These are phyloP conservation scores for Zoanthus gigantus DNA, from an alignment of 92 coral and sea anemone genomes.

Conservation along the genomic window DNA sequence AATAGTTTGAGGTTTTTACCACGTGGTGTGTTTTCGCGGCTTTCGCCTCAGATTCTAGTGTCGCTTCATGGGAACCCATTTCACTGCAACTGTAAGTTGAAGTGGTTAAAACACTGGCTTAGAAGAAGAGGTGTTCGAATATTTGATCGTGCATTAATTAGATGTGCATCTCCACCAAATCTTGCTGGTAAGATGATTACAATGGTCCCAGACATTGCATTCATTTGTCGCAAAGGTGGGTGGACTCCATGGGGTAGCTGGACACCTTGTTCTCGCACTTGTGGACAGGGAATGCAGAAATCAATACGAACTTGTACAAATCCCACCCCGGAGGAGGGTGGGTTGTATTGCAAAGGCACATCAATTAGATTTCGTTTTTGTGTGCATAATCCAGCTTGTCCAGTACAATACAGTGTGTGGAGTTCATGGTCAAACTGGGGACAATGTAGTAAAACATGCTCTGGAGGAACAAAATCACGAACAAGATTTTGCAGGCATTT, in stretches of 20 bases:
- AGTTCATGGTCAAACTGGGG: slow-evolving; percentile 86
- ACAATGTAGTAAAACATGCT: slow-evolving; percentile 74
- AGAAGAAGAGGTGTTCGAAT: slow-evolving; percentile 57
- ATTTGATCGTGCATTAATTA: slow-evolving; percentile 55
- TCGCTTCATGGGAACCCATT: slow-evolving; percentile 88
- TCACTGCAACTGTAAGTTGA: slow-evolving; percentile 91
- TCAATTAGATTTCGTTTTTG: slow-evolving; percentile 64
- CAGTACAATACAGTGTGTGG: slow-evolving; percentile 70
- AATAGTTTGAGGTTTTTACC: slow-evolving; percentile 80
- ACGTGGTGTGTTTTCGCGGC: slow-evolving; percentile 66
- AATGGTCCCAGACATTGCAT: slow-evolving; percentile 66
- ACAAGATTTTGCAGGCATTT: slow-evolving; percentile 69
- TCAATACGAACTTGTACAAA: slow-evolving; percentile 76
- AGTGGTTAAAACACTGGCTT: slow-evolving; percentile 92
- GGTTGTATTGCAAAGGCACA: slow-evolving; percentile 72
- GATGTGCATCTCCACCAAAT: slow-evolving; percentile 72
- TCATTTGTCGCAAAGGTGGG: slow-evolving; percentile 69
- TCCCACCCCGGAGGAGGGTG: slow-evolving; percentile 61
- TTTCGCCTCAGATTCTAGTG: slow-evolving; percentile 64
- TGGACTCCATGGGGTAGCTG: slow-evolving; percentile 90
- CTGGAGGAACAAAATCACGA: slow-evolving; percentile 68
- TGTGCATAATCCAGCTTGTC: slow-evolving; percentile 55
- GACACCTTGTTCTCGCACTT: slow-evolving; percentile 74
- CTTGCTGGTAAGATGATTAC: slow-evolving; percentile 72
- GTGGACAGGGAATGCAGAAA: slow-evolving; percentile 78